Conservation (phyloP, 1,140 invertebrate species). For the Drosophila orosa region DNA sequence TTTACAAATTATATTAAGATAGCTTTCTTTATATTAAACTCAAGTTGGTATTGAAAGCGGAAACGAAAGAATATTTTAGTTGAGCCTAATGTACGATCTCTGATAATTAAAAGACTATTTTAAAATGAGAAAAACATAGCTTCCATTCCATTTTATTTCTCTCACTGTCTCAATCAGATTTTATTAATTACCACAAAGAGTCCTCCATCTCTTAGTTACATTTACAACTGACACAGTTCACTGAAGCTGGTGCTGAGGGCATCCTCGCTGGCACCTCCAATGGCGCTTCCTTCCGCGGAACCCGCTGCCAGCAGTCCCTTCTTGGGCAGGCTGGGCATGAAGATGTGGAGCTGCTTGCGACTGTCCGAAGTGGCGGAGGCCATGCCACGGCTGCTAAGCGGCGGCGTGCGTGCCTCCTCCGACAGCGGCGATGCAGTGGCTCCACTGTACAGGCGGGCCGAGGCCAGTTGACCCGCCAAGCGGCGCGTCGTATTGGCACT, state of each 20-base stretch:
- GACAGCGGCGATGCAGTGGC: conserved; percentile 25
- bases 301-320: conserved; percentile 53
- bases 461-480: conserved; percentile 67
- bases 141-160: neutral
- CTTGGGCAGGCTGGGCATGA: conserved; percentile 81
- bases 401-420: conserved; percentile 57
- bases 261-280: conserved; percentile 41
- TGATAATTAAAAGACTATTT: neutral
- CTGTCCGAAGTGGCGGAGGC: conserved; percentile 24
- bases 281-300: conserved; percentile 10
- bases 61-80: too few species aligned
- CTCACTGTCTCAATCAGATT: neutral
- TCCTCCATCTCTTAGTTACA: neutral
- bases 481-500: conserved; percentile 68
- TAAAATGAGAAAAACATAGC: neutral
- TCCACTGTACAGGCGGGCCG: conserved; percentile 70
- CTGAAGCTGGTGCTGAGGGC: conserved; percentile 59
- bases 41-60: too few species aligned
- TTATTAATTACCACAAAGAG: neutral
- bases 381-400: conserved; percentile 48
- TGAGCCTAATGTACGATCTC: neutral
- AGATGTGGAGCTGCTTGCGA: conserved; percentile 79
- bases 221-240: conserved; percentile 59
- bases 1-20: too few species aligned
- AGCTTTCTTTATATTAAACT: too few species aligned